phyloP scores from a whole-genome alignment of 2,888 invertebrate species.

The Barypeithes pellucidus region DNA sequence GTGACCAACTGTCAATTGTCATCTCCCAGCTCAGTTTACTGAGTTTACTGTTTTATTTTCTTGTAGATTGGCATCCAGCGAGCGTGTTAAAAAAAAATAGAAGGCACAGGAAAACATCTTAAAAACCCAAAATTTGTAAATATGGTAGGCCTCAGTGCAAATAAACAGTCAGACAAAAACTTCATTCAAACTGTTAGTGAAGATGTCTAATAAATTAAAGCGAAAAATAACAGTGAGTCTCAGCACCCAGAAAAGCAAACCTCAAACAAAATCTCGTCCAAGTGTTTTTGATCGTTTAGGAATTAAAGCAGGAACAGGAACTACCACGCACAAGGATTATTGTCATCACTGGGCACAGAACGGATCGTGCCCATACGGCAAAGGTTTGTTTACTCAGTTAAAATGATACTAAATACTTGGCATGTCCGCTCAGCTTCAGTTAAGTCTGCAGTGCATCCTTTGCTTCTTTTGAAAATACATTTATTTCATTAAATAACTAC shows the following conservation, averaged over 20 bases:
- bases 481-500: too few relatives aligned
- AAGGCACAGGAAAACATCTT: slow-evolving; percentile 9
- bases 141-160: slow-evolving; percentile 47
- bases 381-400: slow-evolving; percentile 67
- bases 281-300: slow-evolving; percentile 90
- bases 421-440: too few relatives aligned
- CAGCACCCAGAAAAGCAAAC: slow-evolving; percentile 72
- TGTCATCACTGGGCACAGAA: slow-evolving; percentile 86
- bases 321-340: slow-evolving; percentile 73
- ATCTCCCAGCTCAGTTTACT: neutral
- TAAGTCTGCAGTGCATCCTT: too few relatives aligned
- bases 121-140: slow-evolving; percentile 39
- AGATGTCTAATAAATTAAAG: slow-evolving; percentile 81
- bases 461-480: too few relatives aligned
- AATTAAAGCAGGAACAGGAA: slow-evolving; percentile 78
- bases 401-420: too few relatives aligned
- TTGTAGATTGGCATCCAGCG: neutral
- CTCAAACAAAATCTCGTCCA: slow-evolving; percentile 76
- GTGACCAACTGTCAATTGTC: too few relatives aligned
- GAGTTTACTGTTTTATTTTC: slow-evolving; percentile 10
- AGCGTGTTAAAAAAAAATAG: neutral
- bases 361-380: slow-evolving; percentile 85
- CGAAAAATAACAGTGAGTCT: slow-evolving; percentile 85
- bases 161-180: slow-evolving; percentile 38
- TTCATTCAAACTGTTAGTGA: slow-evolving; percentile 60